Conservation (phyloP, 2,113 vertebrate species). For the Opisthocomus hoazin region DNA sequence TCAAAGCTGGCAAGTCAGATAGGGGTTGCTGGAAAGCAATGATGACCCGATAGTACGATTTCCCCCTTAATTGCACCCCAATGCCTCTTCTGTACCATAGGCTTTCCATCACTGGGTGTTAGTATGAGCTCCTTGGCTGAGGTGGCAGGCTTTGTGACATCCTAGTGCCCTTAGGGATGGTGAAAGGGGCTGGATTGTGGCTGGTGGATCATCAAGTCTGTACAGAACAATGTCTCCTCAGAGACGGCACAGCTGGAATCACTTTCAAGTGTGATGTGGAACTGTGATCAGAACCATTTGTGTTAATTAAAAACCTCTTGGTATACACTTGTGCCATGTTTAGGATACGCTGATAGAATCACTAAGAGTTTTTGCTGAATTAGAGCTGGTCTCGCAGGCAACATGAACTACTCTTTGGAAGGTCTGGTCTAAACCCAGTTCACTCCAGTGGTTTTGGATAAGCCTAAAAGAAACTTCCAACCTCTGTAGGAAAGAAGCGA, state of each 20-base stretch:
- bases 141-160: not conserved
- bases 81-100: rapidly evolving
- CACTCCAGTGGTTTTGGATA: not conserved
- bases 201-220: not conserved
- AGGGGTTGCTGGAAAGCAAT: not conserved
- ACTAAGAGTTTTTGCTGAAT: not conserved
- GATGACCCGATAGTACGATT: not conserved
- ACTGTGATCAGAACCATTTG: not conserved
- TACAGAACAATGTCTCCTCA: not conserved
- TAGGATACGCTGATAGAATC: not conserved
- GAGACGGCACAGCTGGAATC: not conserved
- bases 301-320: not conserved
- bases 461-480: not conserved
- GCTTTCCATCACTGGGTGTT: not conserved
- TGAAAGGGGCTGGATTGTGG: not conserved
- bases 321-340: not conserved
- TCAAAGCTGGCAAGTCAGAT: not conserved
- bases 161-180: not conserved
- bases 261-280: not conserved
- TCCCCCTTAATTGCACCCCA: not conserved
- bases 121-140: not conserved
- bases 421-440: not conserved
- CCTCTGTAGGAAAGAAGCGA: not conserved
- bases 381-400: not conserved
- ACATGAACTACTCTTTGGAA: not conserved